These are phyloP conservation scores for Nasonia vitripennis DNA, from an alignment of 1,140 invertebrate species.

Conservation along the genomic window DNA sequence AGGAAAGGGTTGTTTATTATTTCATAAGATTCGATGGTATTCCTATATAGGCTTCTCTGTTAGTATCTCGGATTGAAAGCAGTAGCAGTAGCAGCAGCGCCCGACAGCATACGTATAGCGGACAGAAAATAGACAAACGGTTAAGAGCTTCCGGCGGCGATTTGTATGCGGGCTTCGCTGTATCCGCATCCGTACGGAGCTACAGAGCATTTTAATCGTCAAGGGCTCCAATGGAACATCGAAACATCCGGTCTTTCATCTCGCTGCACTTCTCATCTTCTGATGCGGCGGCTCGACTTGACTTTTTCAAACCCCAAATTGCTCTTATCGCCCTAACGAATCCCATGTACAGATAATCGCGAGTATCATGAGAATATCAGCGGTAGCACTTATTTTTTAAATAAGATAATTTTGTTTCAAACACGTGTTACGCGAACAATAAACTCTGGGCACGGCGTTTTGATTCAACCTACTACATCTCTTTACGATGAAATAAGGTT, in stretches of 20 bases:
- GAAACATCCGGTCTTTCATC: constrained; percentile 59
- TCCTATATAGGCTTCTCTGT: neutral
- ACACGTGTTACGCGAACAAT: too few species aligned
- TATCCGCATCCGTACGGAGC: constrained; percentile 63
- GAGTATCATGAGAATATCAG: too few species aligned
- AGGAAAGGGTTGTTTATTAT: constrained; percentile 31
- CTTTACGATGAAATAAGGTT: too few species aligned
- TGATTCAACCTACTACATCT: too few species aligned
- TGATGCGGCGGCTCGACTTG: neutral
- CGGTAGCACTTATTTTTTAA: too few species aligned
- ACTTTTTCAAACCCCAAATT: neutral
- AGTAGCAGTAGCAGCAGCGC: neutral
- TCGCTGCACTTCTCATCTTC: constrained; percentile 44
- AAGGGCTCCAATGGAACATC: constrained; percentile 56
- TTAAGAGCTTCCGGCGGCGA: constrained; percentile 62
- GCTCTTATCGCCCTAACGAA: neutral
- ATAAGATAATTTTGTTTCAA: too few species aligned
- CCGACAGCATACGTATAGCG: neutral
- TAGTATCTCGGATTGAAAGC: neutral
- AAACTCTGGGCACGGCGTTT: too few species aligned
- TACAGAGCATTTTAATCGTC: constrained; percentile 62
- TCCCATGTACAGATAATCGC: too few species aligned
- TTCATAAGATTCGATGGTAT: constrained; percentile 6
- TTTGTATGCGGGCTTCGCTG: constrained; percentile 68
- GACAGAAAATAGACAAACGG: constrained; percentile 60